These are phyloP conservation scores for Cyphomyrmex costatus DNA, from an alignment of 1,140 invertebrate species.

Conservation along the genomic window DNA sequence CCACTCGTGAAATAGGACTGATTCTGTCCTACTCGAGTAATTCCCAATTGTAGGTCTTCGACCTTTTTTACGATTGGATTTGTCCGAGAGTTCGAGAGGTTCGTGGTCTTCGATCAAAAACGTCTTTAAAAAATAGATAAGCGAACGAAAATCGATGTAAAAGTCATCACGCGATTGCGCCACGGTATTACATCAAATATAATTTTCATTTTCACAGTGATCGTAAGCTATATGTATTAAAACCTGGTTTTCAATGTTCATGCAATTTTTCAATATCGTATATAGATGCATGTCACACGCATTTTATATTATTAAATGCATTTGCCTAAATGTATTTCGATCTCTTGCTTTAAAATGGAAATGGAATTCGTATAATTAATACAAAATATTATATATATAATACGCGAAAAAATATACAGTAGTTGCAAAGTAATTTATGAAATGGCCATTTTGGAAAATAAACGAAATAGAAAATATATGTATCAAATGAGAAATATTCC, in stretches of 20 bases:
- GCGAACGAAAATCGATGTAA: not conserved
- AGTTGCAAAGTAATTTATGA: conserved; percentile 1
- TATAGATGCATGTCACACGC: not conserved
- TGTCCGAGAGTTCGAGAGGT: conserved; percentile 5
- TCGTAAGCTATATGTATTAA: not conserved
- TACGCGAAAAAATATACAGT: not conserved
- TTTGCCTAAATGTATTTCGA: not conserved
- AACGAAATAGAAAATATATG: not conserved
- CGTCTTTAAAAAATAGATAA: conserved; percentile 11
- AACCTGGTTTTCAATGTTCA: not conserved
- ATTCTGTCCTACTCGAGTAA: conserved; percentile 48
- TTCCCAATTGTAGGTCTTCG: conserved; percentile 44
- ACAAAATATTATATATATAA: not conserved
- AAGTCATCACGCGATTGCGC: not conserved
- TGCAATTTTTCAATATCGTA: not conserved
- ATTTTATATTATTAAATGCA: conserved; percentile 17
- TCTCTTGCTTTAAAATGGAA: conserved; percentile 6
- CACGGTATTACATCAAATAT: not conserved
- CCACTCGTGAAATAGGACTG: conserved; percentile 49
- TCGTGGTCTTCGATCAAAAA: not conserved
- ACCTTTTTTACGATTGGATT: conserved; percentile 57
- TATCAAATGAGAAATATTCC: conserved; percentile 25
- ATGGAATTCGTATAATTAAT: not conserved
- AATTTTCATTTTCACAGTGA: not conserved
- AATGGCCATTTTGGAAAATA: conserved; percentile 21